phyloP scores from a whole-genome alignment of 2,797 vertebrate genomes.

The Hylomyscus alleni region DNA sequence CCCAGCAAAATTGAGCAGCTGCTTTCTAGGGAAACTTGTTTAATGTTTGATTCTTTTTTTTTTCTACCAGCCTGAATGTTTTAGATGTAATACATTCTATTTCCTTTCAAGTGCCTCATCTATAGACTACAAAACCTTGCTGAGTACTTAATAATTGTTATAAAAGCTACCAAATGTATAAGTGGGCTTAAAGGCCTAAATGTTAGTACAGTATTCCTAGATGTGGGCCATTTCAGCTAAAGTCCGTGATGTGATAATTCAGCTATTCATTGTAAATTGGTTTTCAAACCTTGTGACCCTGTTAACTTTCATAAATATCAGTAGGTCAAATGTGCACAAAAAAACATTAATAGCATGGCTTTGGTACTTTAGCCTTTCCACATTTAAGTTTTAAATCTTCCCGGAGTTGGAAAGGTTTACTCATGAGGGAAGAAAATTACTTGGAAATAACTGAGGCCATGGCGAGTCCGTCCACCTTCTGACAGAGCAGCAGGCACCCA shows the following conservation, averaged over 20 bases:
- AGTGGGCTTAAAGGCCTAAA: slow-evolving; percentile 6
- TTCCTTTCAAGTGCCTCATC: slow-evolving; percentile 62
- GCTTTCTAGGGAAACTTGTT: slow-evolving; percentile 46
- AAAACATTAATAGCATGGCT: slow-evolving; percentile 18
- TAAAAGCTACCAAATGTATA: slow-evolving; percentile 48
- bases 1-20: slow-evolving; percentile 15
- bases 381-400: slow-evolving; percentile 63
- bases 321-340: slow-evolving; percentile 25
- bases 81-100: slow-evolving; percentile 61
- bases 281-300: slow-evolving; percentile 53
- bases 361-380: slow-evolving; percentile 35
- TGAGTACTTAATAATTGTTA: slow-evolving; percentile 51
- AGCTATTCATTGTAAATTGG: slow-evolving; percentile 60
- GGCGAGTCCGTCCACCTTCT: slow-evolving; percentile 25
- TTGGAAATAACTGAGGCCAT: slow-evolving; percentile 34
- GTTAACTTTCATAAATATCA: slow-evolving; percentile 61
- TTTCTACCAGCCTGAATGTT: neutral
- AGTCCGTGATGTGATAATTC: slow-evolving; percentile 47
- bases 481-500: neutral
- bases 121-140: slow-evolving; percentile 48
- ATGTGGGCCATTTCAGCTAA: slow-evolving; percentile 57
- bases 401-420: neutral
- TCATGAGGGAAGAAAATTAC: slow-evolving; percentile 51
- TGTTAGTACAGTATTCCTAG: slow-evolving; percentile 27
- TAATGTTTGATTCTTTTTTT: slow-evolving; percentile 36